A percentile compares a stretch with the other conserved stretches of the same genome.
Evolutionary conservation across 2,797 vertebrate genomes (phyloP).

Genomic region (Capromys pilorides): DNA sequence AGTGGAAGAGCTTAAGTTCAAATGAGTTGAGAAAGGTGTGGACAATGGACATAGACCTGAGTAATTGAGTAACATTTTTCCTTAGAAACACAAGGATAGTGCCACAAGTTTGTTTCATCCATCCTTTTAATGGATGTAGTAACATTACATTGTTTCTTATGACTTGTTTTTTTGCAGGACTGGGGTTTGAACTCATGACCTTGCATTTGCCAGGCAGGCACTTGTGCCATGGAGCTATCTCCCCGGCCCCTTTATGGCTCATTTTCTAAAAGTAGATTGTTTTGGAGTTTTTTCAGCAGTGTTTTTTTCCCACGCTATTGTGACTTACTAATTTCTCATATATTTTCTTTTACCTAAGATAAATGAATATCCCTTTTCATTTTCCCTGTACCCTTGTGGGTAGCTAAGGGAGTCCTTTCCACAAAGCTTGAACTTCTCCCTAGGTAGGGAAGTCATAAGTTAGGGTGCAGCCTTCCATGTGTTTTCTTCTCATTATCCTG

Average conservation of each 20-base stretch:
- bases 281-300: not conserved
- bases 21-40: not conserved
- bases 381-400: conserved; percentile 28
- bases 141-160: conserved; percentile 6
- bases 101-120: not conserved
- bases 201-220: too few relatives aligned
- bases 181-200: too few relatives aligned
- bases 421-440: not conserved
- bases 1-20: not conserved
- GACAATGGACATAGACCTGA: not conserved
- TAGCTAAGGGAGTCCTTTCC: not conserved
- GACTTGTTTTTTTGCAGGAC: not conserved
- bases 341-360: not conserved
- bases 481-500: not conserved
- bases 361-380: not conserved
- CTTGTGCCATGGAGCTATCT: too few relatives aligned
- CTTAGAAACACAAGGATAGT: not conserved
- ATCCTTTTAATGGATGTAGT: not conserved
- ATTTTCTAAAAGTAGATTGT: conserved; percentile 7
- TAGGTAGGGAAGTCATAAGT: not conserved
- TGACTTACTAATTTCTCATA: not conserved
- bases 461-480: not conserved
- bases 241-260: not conserved
- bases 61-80: not conserved
- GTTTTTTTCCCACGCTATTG: not conserved